These are phyloP conservation scores for Mystacides longicornis DNA, from an alignment of 2,888 invertebrate genomes.

Conservation along the genomic window DNA sequence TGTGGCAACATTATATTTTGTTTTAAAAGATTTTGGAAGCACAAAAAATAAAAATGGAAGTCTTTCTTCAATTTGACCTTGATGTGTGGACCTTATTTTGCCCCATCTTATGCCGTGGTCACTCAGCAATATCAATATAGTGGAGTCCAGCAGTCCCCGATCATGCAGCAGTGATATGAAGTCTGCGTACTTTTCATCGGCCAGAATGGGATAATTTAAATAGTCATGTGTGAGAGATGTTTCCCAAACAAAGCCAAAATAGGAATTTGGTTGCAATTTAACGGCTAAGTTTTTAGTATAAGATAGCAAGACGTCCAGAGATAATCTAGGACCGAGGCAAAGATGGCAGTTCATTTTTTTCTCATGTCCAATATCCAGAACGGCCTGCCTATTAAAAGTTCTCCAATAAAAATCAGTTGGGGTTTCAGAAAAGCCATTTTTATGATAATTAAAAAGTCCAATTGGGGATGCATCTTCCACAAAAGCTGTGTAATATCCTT, in stretches of 20 bases:
- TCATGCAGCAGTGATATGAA: slow-evolving; percentile 51
- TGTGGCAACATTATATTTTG: slow-evolving; percentile 53
- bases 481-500: slow-evolving; percentile 69
- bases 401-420: slow-evolving; percentile 83
- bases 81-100: slow-evolving; percentile 71
- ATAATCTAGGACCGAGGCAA: slow-evolving; percentile 64
- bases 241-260: slow-evolving; percentile 82
- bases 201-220: slow-evolving; percentile 67
- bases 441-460: slow-evolving; percentile 74
- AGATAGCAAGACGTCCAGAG: slow-evolving; percentile 63
- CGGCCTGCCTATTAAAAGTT: slow-evolving; percentile 64
- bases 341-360: slow-evolving; percentile 56
- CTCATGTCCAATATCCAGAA: slow-evolving; percentile 58
- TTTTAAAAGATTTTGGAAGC: slow-evolving; percentile 64
- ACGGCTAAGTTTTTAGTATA: slow-evolving; percentile 60
- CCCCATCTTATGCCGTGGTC: slow-evolving; percentile 91
- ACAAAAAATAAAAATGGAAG: slow-evolving; percentile 71
- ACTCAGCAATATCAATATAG: slow-evolving; percentile 67
- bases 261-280: slow-evolving; percentile 50
- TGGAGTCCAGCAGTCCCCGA: slow-evolving; percentile 53
- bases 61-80: slow-evolving; percentile 81
- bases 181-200: slow-evolving; percentile 57
- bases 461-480: slow-evolving; percentile 77
- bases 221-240: slow-evolving; percentile 78
- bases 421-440: slow-evolving; percentile 65